These are phyloP conservation scores for Mionectes macconnelli DNA, from an alignment of 2,113 vertebrate genomes.

Conservation along the genomic window DNA sequence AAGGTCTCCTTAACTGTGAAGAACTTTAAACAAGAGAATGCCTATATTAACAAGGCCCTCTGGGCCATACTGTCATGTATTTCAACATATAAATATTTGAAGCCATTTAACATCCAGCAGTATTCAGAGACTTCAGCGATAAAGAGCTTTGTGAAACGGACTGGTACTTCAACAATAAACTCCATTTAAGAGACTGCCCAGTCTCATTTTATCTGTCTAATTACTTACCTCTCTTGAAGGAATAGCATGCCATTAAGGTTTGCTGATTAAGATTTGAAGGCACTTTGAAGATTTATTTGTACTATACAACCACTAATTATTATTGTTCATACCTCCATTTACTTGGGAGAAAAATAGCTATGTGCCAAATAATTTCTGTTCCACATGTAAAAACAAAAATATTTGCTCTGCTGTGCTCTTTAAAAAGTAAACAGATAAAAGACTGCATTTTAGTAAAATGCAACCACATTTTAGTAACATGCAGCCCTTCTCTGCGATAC, in stretches of 20 bases:
- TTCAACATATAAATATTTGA: neutral
- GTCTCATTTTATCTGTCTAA: constrained; percentile 41
- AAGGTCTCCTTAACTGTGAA: neutral
- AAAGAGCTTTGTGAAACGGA: constrained; percentile 37
- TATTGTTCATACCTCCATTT: constrained; percentile 20
- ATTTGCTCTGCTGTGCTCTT: neutral
- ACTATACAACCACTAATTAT: constrained; percentile 45
- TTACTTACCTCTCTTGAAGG: constrained; percentile 24
- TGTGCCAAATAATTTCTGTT: neutral
- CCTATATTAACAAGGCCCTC: neutral
- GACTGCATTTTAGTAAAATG: neutral
- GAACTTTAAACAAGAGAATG: neutral
- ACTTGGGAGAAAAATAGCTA: neutral
- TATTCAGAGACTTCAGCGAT: neutral
- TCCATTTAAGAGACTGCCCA: constrained; percentile 16
- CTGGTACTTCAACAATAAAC: constrained; percentile 18
- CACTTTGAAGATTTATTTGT: constrained; percentile 50
- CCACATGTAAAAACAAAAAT: neutral
- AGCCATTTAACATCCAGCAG: neutral
- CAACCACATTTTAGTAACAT: neutral
- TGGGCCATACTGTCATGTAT: neutral
- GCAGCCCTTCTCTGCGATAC: neutral
- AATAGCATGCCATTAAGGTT: constrained; percentile 25
- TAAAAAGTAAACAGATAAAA: neutral
- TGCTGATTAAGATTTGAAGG: constrained; percentile 53